phyloP scores from a whole-genome alignment of 2,113 vertebrate genomes.

The Greenwoodochromis staneri region DNA sequence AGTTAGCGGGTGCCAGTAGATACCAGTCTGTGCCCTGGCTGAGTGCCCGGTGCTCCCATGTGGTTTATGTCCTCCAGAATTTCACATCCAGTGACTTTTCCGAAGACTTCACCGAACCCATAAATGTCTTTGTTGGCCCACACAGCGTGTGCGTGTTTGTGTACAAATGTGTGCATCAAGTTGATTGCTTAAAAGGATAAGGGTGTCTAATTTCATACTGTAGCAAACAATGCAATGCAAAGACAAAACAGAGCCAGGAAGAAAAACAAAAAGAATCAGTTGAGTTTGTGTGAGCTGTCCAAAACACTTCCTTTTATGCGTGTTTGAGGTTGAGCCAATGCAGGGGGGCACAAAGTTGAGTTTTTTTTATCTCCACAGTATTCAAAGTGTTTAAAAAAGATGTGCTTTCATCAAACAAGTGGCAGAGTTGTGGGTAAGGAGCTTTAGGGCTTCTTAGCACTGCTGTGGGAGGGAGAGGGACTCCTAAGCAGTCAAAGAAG shows the following conservation, averaged over 20 bases:
- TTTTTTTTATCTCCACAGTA: conserved; percentile 18
- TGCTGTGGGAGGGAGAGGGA: conserved; percentile 37
- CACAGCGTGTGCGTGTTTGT: background rate
- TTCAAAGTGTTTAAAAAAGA: background rate
- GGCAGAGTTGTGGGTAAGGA: conserved; percentile 20
- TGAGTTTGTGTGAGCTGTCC: background rate
- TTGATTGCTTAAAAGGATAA: conserved; percentile 6
- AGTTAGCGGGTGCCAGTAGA: conserved; percentile 5
- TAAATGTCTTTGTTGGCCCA: conserved; percentile 12
- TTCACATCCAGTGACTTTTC: conserved; percentile 12
- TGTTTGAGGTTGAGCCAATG: background rate
- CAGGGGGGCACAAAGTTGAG: background rate
- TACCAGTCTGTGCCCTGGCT: conserved; percentile 44
- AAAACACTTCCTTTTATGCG: background rate
- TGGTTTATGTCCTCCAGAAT: conserved; percentile 33
- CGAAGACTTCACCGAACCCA: conserved; percentile 3
- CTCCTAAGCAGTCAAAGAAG: conserved; percentile 51
- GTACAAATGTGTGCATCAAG: background rate
- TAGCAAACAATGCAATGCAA: background rate
- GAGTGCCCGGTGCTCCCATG: conserved; percentile 25
- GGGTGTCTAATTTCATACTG: background rate
- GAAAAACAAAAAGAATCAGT: background rate
- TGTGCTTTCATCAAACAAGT: conserved; percentile 32
- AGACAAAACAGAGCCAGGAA: background rate
- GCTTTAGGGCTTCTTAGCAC: conserved; percentile 41